Percentiles rank a stretch among this genome's conserved stretches.
These are phyloP conservation scores for Pterocles burchelli DNA, from an alignment of 2,113 vertebrate genomes.

Conservation along the genomic window DNA sequence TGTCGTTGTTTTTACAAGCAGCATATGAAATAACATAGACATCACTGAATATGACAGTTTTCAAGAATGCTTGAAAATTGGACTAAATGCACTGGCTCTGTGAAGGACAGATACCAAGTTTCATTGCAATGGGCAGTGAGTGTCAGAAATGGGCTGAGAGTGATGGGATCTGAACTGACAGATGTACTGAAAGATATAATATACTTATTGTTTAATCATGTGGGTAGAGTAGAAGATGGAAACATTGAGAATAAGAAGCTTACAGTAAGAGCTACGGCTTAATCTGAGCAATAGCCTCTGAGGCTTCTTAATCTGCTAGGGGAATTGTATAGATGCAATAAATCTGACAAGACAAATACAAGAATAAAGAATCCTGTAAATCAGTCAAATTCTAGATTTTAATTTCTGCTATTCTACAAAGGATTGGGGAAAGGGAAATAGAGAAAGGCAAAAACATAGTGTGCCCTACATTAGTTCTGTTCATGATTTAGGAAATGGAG, in stretches of 20 bases:
- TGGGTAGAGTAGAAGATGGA: constrained; percentile 37
- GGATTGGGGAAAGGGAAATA: not conserved
- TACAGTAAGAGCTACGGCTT: constrained; percentile 47
- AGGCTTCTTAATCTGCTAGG: constrained; percentile 49
- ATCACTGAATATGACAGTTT: not conserved
- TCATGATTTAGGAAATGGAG: not conserved
- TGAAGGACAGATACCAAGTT: not conserved
- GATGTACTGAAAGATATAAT: constrained; percentile 55
- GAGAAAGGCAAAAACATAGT: not conserved
- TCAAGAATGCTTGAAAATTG: constrained; percentile 20
- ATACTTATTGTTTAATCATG: constrained; percentile 68
- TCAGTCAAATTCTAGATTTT: constrained; percentile 22
- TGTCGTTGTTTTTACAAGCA: not conserved
- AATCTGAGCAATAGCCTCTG: constrained; percentile 36
- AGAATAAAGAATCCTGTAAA: not conserved
- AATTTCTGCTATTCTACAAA: constrained; percentile 26
- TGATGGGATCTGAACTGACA: constrained; percentile 23
- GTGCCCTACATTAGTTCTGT: not conserved
- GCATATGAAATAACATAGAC: not conserved
- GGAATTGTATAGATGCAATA: constrained; percentile 43
- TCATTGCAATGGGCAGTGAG: not conserved
- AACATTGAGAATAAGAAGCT: constrained; percentile 60
- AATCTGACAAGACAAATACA: constrained; percentile 57
- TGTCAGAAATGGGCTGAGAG: constrained; percentile 39
- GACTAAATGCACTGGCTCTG: not conserved